These are phyloP conservation scores for Halcyon chelicuti DNA, from an alignment of 2,797 vertebrate species.

Conservation along the genomic window DNA sequence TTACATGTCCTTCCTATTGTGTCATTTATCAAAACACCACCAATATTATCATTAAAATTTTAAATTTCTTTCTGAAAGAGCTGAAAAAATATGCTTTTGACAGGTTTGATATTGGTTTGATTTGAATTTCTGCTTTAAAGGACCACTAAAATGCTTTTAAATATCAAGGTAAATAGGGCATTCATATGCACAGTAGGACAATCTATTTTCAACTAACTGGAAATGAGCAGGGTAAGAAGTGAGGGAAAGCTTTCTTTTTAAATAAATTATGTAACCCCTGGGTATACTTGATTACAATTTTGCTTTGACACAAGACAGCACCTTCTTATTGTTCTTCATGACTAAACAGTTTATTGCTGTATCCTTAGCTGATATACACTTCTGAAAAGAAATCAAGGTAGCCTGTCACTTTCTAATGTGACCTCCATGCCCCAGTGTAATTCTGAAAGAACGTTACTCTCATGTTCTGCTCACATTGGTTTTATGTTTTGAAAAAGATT, in stretches of 20 bases:
- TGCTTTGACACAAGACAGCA: neutral
- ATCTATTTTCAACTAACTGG: constrained; percentile 10
- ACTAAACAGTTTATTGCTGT: neutral
- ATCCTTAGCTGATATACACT: neutral
- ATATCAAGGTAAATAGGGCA: neutral
- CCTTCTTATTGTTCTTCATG: neutral
- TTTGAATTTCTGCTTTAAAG: constrained; percentile 29
- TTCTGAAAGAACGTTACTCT: neutral
- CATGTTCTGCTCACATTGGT: neutral
- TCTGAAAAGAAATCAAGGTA: neutral
- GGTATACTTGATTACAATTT: neutral
- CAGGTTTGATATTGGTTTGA: constrained; percentile 17
- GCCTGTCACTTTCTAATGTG: neutral
- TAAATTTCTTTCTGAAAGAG: neutral
- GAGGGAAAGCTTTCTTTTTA: neutral
- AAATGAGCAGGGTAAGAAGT: neutral
- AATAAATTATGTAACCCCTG: neutral
- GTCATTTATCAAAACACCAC: neutral
- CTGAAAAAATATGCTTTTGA: constrained; percentile 42
- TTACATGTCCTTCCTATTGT: neutral
- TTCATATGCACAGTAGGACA: neutral
- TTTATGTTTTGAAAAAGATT: neutral
- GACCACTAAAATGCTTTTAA: neutral
- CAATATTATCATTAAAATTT: neutral
- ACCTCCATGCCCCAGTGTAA: neutral